These are phyloP conservation scores for Strix aluco DNA, from an alignment of 2,113 vertebrate genomes.

Conservation along the genomic window DNA sequence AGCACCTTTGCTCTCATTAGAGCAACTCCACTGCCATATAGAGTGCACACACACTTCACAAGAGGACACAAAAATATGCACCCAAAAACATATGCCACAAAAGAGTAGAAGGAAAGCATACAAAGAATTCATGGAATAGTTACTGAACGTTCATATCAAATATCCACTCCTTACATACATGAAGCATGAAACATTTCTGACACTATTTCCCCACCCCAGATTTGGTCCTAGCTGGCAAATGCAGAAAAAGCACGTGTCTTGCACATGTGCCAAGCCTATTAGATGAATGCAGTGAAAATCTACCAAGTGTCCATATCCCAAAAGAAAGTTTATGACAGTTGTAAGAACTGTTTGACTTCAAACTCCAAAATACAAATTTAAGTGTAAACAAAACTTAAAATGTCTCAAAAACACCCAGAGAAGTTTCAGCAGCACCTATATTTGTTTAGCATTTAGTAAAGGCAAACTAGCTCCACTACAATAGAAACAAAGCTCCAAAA, in stretches of 20 bases:
- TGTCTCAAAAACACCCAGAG: not conserved
- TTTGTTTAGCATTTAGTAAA: not conserved
- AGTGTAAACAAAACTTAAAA: not conserved
- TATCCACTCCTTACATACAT: not conserved
- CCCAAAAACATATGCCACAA: not conserved
- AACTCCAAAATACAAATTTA: not conserved
- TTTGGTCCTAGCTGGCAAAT: not conserved
- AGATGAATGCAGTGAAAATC: not conserved
- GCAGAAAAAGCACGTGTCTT: not conserved
- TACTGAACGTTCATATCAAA: not conserved
- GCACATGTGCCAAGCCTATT: not conserved
- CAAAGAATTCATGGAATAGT: not conserved
- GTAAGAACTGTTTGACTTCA: not conserved
- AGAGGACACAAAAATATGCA: not conserved
- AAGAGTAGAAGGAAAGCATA: not conserved
- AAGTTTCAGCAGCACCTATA: not conserved
- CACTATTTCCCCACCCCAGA: not conserved
- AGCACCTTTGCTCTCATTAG: not conserved
- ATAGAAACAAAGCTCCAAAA: not conserved
- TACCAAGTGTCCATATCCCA: not conserved
- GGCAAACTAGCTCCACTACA: not conserved
- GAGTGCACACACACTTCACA: not conserved
- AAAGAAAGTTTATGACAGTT: not conserved
- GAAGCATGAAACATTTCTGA: not conserved
- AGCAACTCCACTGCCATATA: accelerated